Percentiles rank a stretch among this genome's conserved stretches.
These are phyloP conservation scores for Linurgus olivaceus DNA, from an alignment of 2,797 vertebrate species.

Conservation along the genomic window DNA sequence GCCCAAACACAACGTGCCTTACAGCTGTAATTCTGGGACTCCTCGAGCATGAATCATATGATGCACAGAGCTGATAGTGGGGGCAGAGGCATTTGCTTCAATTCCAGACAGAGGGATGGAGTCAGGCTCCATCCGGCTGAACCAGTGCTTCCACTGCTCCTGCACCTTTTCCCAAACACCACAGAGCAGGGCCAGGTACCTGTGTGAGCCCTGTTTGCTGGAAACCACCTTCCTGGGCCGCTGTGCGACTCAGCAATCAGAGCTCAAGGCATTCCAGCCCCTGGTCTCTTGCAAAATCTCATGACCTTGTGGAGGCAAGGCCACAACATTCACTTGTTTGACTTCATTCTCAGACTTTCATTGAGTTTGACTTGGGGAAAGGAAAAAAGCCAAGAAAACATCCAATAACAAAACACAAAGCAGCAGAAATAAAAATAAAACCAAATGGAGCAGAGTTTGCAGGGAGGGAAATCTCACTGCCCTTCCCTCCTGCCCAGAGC, in stretches of 20 bases:
- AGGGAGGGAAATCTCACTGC: not conserved
- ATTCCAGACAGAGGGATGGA: slow-evolving; percentile 56
- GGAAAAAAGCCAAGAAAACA: not conserved
- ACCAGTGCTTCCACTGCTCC: slow-evolving; percentile 57
- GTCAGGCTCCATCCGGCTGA: slow-evolving; percentile 24
- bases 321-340: slow-evolving; percentile 43
- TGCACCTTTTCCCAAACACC: not conserved
- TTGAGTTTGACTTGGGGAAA: not conserved
- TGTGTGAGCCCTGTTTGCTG: not conserved
- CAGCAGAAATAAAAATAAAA: not conserved
- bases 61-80: slow-evolving; percentile 44
- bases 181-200: not conserved
- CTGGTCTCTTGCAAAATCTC: slow-evolving; percentile 38
- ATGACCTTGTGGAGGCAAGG: slow-evolving; percentile 9
- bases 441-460: not conserved
- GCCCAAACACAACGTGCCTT: slow-evolving; percentile 60
- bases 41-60: slow-evolving; percentile 57
- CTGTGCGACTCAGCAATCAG: not conserved
- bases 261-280: slow-evolving; percentile 6
- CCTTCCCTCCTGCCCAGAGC: not conserved
- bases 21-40: slow-evolving; percentile 58
- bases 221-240: not conserved
- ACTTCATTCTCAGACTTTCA: slow-evolving; percentile 53
- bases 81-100: slow-evolving; percentile 60
- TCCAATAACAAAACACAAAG: not conserved